A percentile compares a stretch with the other conserved stretches of the same genome.
These are phyloP conservation scores for Ceratina japonica DNA, from an alignment of 1,140 invertebrate species.

Conservation along the genomic window DNA sequence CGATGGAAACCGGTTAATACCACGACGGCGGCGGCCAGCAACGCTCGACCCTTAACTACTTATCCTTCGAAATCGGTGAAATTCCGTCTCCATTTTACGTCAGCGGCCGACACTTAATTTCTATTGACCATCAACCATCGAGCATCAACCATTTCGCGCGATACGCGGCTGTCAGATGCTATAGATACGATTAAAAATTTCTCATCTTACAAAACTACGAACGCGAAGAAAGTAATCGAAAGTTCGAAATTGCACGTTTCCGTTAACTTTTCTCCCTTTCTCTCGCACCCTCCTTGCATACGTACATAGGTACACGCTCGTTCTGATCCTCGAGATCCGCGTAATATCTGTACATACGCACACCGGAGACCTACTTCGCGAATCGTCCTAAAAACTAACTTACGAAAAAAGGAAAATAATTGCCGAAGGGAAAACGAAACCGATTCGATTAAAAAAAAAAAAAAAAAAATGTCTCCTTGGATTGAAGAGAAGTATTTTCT, in stretches of 20 bases:
- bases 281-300: slow-evolving; percentile 20
- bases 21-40: too few relatives aligned
- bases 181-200: slow-evolving; percentile 63
- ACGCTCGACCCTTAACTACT: not conserved
- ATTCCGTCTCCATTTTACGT: not conserved
- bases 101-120: too few relatives aligned
- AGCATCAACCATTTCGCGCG: slow-evolving; percentile 13
- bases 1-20: too few relatives aligned
- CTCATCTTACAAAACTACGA: slow-evolving; percentile 58
- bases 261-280: slow-evolving; percentile 36
- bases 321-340: slow-evolving; percentile 3
- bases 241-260: slow-evolving; percentile 64
- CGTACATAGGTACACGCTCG: slow-evolving; percentile 10
- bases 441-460: slow-evolving; percentile 48
- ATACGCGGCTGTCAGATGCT: slow-evolving; percentile 42
- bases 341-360: not conserved
- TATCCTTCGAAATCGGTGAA: slow-evolving; percentile 9
- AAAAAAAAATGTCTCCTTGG: slow-evolving; percentile 4
- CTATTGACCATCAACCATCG: too few relatives aligned
- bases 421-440: slow-evolving; percentile 27
- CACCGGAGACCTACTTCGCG: slow-evolving; percentile 9
- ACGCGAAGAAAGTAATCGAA: slow-evolving; percentile 61
- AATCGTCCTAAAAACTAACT: slow-evolving; percentile 38
- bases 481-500: not conserved
- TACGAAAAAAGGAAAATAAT: slow-evolving; percentile 46